phyloP scores from a whole-genome alignment of 2,113 vertebrate genomes.

The Zingel zingel region DNA sequence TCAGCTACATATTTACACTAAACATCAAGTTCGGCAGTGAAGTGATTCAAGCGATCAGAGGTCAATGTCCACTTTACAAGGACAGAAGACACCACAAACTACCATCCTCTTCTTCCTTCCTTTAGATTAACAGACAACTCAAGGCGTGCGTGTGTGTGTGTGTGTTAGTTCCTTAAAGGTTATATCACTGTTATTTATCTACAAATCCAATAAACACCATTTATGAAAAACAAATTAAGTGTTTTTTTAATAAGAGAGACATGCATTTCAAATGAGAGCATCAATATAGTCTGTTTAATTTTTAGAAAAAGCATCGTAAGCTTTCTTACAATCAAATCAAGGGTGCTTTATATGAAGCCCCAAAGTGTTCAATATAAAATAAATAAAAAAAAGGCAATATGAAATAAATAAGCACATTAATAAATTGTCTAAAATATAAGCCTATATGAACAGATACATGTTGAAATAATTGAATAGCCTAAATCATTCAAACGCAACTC shows the following conservation, averaged over 20 bases:
- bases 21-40: background rate
- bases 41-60: conserved; percentile 37
- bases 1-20: background rate
- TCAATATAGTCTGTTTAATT: background rate
- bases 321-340: background rate
- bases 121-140: too few species aligned
- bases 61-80: conserved; percentile 8
- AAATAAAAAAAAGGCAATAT: background rate
- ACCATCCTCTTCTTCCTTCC: too few species aligned
- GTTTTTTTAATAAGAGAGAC: background rate
- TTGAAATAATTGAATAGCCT: too few species aligned
- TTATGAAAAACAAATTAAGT: background rate
- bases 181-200: background rate
- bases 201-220: background rate
- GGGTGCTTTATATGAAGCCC: background rate
- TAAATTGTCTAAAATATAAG: too few species aligned
- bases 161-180: background rate
- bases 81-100: background rate
- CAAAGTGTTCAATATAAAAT: background rate
- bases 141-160: too few species aligned
- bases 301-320: background rate
- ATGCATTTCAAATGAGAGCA: background rate
- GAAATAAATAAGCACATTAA: background rate
- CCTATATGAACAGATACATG: too few species aligned
- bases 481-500: too few species aligned